These are phyloP conservation scores for Propsilocerus akamusi DNA, from an alignment of 1,140 invertebrate species.

Conservation along the genomic window DNA sequence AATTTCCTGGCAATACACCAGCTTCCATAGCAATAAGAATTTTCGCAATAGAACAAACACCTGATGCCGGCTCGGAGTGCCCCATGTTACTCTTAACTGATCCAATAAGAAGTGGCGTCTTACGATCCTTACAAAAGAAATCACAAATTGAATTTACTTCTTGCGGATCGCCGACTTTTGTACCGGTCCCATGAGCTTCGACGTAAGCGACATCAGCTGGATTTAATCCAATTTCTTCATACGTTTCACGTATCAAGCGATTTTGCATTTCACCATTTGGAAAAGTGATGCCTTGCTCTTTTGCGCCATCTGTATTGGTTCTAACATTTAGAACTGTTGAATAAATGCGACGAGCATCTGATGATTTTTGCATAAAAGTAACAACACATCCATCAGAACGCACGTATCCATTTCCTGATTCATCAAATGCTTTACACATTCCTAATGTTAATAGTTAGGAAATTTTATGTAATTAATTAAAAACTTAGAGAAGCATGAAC, in stretches of 20 bases:
- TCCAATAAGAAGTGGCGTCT: constrained; percentile 68
- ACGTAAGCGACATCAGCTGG: constrained; percentile 70
- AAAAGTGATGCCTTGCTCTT: constrained; percentile 79
- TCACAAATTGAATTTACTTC: constrained; percentile 87
- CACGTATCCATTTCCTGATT: constrained; percentile 78
- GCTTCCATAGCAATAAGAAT: constrained; percentile 80
- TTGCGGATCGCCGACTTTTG: constrained; percentile 85
- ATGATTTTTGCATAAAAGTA: constrained; percentile 61
- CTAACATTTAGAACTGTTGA: constrained; percentile 69
- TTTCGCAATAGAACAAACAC: constrained; percentile 76
- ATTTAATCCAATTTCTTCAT: constrained; percentile 60
- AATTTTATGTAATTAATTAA: not conserved
- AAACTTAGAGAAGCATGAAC: no score
- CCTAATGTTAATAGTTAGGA: constrained; percentile 7
- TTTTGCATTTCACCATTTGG: constrained; percentile 77
- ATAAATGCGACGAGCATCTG: constrained; percentile 61
- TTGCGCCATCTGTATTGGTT: constrained; percentile 79
- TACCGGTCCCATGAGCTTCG: constrained; percentile 94
- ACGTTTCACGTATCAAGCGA: constrained; percentile 66
- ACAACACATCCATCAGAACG: constrained; percentile 72
- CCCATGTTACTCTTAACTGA: constrained; percentile 98
- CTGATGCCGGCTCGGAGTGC: constrained; percentile 87
- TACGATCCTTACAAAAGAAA: constrained; percentile 73
- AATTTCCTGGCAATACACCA: constrained; percentile 70
- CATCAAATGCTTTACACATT: constrained; percentile 85